Conservation (phyloP, 2,797 vertebrate genomes). For the Sphenodon punctatus region DNA sequence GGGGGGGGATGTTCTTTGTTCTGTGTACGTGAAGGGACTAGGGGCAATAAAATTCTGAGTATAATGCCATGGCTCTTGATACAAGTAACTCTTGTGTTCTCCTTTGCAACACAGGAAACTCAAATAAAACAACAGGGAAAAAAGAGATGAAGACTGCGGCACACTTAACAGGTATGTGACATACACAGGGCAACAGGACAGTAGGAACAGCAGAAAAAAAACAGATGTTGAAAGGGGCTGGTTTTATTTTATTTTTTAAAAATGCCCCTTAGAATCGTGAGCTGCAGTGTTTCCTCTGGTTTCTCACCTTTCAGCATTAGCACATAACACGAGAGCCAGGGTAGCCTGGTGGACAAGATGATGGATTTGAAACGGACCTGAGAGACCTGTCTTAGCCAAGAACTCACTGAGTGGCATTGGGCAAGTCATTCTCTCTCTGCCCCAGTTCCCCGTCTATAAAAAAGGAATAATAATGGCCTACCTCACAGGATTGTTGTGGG, state of each 20-base stretch:
- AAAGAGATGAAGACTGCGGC: constrained; percentile 73
- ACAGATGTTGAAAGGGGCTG: too few species aligned
- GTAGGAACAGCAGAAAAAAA: not conserved
- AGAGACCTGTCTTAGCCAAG: not conserved
- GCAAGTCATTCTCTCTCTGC: too few species aligned
- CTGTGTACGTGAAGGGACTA: too few species aligned
- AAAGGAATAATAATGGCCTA: too few species aligned
- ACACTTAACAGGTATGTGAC: constrained; percentile 84
- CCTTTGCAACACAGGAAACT: constrained; percentile 63
- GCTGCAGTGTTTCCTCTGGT: not conserved
- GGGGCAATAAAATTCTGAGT: not conserved
- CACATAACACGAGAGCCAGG: rapidly evolving
- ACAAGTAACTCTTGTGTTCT: not conserved
- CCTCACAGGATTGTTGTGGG: too few species aligned
- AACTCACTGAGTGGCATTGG: too few species aligned
- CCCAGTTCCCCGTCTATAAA: too few species aligned
- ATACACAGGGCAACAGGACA: not conserved
- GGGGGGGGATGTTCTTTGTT: too few species aligned
- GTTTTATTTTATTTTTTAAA: not conserved
- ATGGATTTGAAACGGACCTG: not conserved
- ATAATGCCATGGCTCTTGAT: rapidly evolving
- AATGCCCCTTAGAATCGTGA: rapidly evolving
- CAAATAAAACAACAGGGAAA: constrained; percentile 34
- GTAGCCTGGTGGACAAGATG: not conserved
- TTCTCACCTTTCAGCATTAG: not conserved